These are phyloP conservation scores for Knipowitschia caucasica DNA, from an alignment of 2,797 vertebrate genomes.

Conservation along the genomic window DNA sequence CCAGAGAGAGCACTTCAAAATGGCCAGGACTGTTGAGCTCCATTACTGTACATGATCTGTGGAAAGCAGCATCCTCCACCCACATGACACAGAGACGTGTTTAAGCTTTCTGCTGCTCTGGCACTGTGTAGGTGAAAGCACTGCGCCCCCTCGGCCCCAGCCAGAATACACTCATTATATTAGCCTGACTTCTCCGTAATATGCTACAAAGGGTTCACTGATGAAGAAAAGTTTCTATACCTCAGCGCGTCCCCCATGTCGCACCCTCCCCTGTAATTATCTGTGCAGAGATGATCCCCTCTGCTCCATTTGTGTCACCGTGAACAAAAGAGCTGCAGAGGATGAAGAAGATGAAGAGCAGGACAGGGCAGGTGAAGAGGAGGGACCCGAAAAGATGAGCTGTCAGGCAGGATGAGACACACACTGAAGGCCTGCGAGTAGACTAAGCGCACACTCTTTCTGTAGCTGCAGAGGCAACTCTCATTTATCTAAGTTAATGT, in stretches of 20 bases:
- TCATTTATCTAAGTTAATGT: no score
- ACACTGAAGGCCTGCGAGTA: constrained; percentile 35
- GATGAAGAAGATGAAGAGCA: constrained; percentile 50
- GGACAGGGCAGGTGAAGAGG: constrained; percentile 48
- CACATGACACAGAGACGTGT: no score
- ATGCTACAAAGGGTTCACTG: not conserved
- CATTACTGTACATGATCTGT: no score
- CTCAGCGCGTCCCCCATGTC: constrained; percentile 22
- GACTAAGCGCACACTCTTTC: constrained; percentile 35
- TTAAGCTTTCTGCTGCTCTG: not conserved
- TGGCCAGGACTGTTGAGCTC: no score
- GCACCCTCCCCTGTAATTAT: constrained; percentile 39
- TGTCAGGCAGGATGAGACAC: constrained; percentile 60
- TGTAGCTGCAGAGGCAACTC: no score
- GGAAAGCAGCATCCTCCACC: no score
- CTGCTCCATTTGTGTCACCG: constrained; percentile 50
- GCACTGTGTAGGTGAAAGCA: not conserved
- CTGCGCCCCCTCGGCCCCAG: not conserved
- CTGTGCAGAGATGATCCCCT: constrained; percentile 41
- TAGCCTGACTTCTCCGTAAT: not conserved
- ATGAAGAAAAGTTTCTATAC: constrained; percentile 5
- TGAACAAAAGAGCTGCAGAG: constrained; percentile 38
- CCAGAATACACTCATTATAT: not conserved
- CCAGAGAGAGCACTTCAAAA: no score
- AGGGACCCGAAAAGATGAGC: constrained; percentile 58